phyloP scores from a whole-genome alignment of 1,140 invertebrate species.

The Diorhabda carinulata region DNA sequence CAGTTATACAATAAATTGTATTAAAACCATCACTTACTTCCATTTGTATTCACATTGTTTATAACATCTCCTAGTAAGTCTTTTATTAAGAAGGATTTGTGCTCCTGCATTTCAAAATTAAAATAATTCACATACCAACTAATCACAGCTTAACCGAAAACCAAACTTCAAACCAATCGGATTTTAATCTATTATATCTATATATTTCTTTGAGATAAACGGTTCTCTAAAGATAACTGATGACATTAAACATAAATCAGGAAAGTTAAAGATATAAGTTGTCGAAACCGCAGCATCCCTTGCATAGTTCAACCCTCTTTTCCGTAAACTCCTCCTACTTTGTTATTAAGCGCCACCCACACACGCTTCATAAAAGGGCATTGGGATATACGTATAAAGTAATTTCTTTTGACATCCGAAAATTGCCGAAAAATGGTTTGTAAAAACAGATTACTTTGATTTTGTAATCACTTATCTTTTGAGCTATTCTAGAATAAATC shows the following conservation, averaged over 20 bases:
- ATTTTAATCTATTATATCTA: neutral
- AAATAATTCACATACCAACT: neutral
- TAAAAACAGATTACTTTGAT: too few species aligned
- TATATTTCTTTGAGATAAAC: neutral
- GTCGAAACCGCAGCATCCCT: constrained; percentile 16
- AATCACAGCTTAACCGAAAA: constrained; percentile 2
- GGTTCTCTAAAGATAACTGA: neutral
- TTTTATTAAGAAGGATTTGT: constrained; percentile 73
- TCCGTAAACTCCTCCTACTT: constrained; percentile 11
- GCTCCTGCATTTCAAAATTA: constrained; percentile 55
- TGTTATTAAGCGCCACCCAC: neutral
- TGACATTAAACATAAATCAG: constrained; percentile 10
- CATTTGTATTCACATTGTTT: constrained; percentile 43
- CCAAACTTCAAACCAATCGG: neutral
- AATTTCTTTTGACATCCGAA: neutral
- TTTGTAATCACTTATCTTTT: too few species aligned
- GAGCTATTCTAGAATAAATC: too few species aligned
- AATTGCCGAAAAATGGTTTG: neutral
- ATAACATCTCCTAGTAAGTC: constrained; percentile 73
- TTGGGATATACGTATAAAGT: neutral
- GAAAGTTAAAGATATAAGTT: constrained; percentile 16
- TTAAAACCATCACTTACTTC: constrained; percentile 26
- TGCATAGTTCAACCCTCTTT: constrained; percentile 9
- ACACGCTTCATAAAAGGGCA: constrained; percentile 1
- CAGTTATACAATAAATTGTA: too few species aligned